Base-by-base conservation (phyloP, 1,140 invertebrate genomes). In the Solenopsis fugax region DNA sequence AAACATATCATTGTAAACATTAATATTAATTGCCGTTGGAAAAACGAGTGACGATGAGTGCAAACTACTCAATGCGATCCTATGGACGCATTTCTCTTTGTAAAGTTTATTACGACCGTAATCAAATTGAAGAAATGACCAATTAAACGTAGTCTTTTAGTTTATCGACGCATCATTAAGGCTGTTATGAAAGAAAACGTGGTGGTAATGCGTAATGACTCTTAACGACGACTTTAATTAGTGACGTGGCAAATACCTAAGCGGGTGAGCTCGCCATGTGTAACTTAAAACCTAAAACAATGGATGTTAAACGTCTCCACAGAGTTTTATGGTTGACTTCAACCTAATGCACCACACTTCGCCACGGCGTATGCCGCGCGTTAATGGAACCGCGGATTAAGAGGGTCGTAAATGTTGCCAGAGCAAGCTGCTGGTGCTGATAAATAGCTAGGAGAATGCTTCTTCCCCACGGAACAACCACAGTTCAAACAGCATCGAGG, bases 291-390 rank as follows among this genome's bases (percentile, higher is more conserved):
- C 56, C 67, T 85, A 65, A 89, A 88, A 84, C 82, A 78, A 91
- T 75, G 58, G 72, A 80, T 71, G 76, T 91, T 89, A 90, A 89
- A 88, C 75, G 86, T 92, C 58, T 29, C 18, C 50, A 69, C 48
- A 24, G 90, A 88, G 85, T 92, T 92, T 91, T 91, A 90, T 89
- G 89, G 82, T 85, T 87, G 90, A 91, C 89, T 91, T 90, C 16
- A 58, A 73, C 45, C 60, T 87, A 92, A 88, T 91, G 87, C 84
- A 76, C 78, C 64, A 92, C 89, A 86, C 86, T 87, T 91, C 87
- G 82, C 86, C 71, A 52, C 86, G 86, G 87, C 88, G 89, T 91
- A 90, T 90, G 72, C 62, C 54, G 72, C 62, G 72, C 89, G 85
- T 85, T 88, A 90, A 87, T 87, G 86, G 78, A 89, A 90, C 86